Evolutionary conservation across 2,113 vertebrate species (phyloP).

Genomic region (Cyphomyrus discorhynchus): DNA sequence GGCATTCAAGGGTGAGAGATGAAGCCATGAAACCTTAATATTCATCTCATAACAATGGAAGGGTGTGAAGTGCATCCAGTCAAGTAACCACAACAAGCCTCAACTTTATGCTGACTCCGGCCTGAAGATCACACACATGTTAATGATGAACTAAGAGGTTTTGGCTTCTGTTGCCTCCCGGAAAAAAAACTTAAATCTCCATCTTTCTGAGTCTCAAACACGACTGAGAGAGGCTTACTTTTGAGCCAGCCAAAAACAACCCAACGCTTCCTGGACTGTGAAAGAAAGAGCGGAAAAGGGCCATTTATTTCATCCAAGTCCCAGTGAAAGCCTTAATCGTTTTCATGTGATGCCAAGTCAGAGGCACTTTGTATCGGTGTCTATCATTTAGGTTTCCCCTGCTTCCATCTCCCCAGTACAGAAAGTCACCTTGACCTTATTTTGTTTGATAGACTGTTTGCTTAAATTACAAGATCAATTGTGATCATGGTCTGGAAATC

Average conservation of each 20-base stretch:
- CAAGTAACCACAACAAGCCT: neutral
- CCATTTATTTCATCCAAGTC: constrained; percentile 49
- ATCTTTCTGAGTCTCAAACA: constrained; percentile 71
- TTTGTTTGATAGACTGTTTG: neutral
- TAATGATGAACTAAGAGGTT: constrained; percentile 77
- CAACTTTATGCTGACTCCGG: constrained; percentile 26
- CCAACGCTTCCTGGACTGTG: constrained; percentile 79
- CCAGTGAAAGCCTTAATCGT: constrained; percentile 70
- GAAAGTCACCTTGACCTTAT: neutral
- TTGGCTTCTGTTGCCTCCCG: constrained; percentile 65
- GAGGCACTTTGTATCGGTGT: constrained; percentile 6
- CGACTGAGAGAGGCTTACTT: constrained; percentile 72
- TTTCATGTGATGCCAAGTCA: constrained; percentile 49
- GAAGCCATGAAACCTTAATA: neutral
- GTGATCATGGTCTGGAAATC: neutral
- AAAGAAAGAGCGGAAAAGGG: constrained; percentile 64
- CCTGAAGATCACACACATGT: constrained; percentile 56
- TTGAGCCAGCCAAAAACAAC: constrained; percentile 77
- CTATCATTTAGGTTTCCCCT: constrained; percentile 6
- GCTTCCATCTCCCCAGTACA: neutral
- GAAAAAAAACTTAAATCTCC: constrained; percentile 69
- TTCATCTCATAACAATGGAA: neutral
- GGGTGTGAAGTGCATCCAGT: neutral
- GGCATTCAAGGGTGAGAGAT: neutral
- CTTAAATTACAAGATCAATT: neutral